Percentiles rank a stretch among this genome's conserved stretches.
Evolutionary conservation across 1,140 invertebrate genomes (phyloP).

Genomic region (Drosophila rufa): DNA sequence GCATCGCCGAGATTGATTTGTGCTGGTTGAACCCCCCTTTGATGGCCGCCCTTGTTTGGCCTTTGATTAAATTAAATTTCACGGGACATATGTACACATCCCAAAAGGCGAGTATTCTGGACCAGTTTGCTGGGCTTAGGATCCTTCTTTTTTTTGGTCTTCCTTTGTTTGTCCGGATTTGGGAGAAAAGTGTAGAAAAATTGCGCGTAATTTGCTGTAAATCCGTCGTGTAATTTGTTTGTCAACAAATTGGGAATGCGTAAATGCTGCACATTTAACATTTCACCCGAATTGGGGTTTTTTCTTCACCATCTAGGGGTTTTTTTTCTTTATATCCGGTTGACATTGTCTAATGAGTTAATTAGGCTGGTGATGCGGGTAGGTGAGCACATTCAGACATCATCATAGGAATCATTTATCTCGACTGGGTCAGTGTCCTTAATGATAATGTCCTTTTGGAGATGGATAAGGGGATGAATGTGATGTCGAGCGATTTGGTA

Average conservation of each 20-base stretch:
- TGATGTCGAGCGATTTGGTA: conserved; percentile 26
- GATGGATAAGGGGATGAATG: conserved; percentile 30
- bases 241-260: conserved; percentile 79
- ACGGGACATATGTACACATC: conserved; percentile 81
- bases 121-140: conserved; percentile 26
- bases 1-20: conserved; percentile 56
- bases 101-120: conserved; percentile 33
- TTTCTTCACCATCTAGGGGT: background rate
- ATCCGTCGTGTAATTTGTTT: conserved; percentile 81
- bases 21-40: conserved; percentile 30
- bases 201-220: conserved; percentile 76
- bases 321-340: conserved; percentile 27
- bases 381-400: conserved; percentile 46
- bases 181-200: conserved; percentile 76
- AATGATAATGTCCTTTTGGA: conserved; percentile 38
- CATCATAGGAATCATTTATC: conserved; percentile 45
- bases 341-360: conserved; percentile 83
- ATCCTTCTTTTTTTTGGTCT: conserved; percentile 12
- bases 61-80: conserved; percentile 85
- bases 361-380: conserved; percentile 70
- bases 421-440: conserved; percentile 52
- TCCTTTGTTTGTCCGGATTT: conserved; percentile 63
- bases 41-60: conserved; percentile 55
- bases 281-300: conserved; percentile 30
- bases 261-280: conserved; percentile 79